phyloP scores from a whole-genome alignment of 2,113 vertebrate genomes.

The Lophura nycthemera region DNA sequence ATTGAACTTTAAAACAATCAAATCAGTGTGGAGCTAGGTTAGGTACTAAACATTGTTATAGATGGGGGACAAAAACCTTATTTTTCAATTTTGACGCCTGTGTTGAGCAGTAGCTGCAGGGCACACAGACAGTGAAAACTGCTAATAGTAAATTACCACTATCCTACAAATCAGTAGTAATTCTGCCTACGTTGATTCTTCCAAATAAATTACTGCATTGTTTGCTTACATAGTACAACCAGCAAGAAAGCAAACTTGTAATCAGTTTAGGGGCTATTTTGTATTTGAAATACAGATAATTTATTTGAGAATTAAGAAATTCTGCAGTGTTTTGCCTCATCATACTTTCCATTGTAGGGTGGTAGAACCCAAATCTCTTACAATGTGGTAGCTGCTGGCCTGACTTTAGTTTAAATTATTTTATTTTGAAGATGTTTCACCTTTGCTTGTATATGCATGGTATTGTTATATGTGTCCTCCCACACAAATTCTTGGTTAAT shows the following conservation, averaged over 20 bases:
- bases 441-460: background rate
- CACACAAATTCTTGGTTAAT: background rate
- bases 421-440: background rate
- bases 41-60: background rate
- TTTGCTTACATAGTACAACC: background rate
- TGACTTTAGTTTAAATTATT: background rate
- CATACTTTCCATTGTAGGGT: background rate
- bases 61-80: no score
- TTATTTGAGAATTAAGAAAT: background rate
- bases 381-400: background rate
- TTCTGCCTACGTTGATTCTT: background rate
- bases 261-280: background rate
- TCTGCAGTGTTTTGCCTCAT: background rate
- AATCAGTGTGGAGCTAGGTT: background rate
- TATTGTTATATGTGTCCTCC: background rate
- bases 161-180: background rate
- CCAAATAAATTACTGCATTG: background rate
- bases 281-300: background rate
- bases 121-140: background rate
- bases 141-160: background rate
- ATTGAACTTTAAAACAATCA: background rate
- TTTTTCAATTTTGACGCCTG: background rate
- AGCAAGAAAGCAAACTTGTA: background rate
- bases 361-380: background rate
- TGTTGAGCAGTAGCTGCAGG: background rate